Evolutionary conservation across 2,888 invertebrate genomes (phyloP).

Genomic region (Gasteruption jaculator): DNA sequence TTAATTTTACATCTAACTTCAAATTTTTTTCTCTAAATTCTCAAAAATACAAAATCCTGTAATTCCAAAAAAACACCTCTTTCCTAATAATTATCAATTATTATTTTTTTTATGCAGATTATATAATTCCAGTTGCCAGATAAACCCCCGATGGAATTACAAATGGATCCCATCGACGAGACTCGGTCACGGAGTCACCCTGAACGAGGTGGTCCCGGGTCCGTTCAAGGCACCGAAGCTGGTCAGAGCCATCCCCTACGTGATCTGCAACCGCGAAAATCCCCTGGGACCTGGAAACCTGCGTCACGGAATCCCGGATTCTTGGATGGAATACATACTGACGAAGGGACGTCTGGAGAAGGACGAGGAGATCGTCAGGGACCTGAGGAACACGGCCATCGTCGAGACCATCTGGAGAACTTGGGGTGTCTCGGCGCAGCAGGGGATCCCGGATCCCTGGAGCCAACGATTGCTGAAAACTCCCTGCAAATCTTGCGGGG

Average conservation of each 20-base stretch:
- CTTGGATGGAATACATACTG: slow-evolving; percentile 28
- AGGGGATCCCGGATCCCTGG: slow-evolving; percentile 37
- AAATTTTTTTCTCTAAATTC: too few species aligned
- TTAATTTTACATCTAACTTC: too few species aligned
- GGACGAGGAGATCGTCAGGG: slow-evolving; percentile 17
- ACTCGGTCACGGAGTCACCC: neutral
- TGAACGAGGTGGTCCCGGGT: slow-evolving; percentile 26
- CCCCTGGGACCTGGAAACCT: neutral
- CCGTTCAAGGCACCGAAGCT: slow-evolving; percentile 26
- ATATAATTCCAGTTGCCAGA: too few species aligned
- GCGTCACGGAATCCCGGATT: slow-evolving; percentile 31
- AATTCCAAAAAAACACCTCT: too few species aligned
- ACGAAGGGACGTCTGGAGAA: slow-evolving; percentile 16
- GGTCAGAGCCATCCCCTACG: slow-evolving; percentile 24
- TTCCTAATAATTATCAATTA: too few species aligned
- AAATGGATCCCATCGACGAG: too few species aligned
- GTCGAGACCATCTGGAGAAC: slow-evolving; percentile 26
- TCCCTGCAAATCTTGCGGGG: neutral
- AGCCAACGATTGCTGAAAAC: too few species aligned
- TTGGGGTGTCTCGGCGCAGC: slow-evolving; percentile 25
- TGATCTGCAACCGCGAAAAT: slow-evolving; percentile 8
- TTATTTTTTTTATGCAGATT: too few species aligned
- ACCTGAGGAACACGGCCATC: too few species aligned
- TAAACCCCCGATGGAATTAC: too few species aligned
- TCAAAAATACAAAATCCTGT: too few species aligned